These are phyloP conservation scores for Ligdia adustata DNA, from an alignment of 2,888 invertebrate genomes.

Conservation along the genomic window DNA sequence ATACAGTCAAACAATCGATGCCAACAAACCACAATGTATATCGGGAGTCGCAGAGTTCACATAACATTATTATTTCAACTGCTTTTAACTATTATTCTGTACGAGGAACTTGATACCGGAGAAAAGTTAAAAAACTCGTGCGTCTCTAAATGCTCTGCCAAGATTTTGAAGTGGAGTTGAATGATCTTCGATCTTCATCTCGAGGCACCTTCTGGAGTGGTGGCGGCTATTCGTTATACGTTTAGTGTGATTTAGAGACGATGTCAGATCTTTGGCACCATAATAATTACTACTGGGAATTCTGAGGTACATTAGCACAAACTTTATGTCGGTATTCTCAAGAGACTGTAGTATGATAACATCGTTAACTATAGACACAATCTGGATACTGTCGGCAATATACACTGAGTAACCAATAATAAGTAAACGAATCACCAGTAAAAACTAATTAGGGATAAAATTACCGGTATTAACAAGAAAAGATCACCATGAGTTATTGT, in stretches of 20 bases:
- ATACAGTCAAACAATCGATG: constrained; percentile 36
- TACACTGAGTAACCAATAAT: too few species aligned
- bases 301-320: background rate
- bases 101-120: constrained; percentile 33
- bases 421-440: too few species aligned
- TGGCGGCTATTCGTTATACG: background rate
- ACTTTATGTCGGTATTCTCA: background rate
- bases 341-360: too few species aligned
- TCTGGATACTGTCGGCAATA: too few species aligned
- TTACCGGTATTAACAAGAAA: background rate
- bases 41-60: constrained; percentile 20
- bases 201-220: constrained; percentile 18
- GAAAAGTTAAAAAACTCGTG: constrained; percentile 15
- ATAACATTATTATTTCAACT: constrained; percentile 11
- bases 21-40: constrained; percentile 32
- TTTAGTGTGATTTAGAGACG: constrained; percentile 4
- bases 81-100: constrained; percentile 34
- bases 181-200: constrained; percentile 23
- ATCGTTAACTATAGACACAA: too few species aligned
- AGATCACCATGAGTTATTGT: background rate
- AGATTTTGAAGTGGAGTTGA: constrained; percentile 28
- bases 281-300: background rate
- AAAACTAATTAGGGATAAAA: too few species aligned
- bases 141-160: constrained; percentile 22
- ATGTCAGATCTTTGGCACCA: constrained; percentile 14